These are phyloP conservation scores for Canis aureus DNA, from an alignment of 2,113 vertebrate genomes.

Conservation along the genomic window DNA sequence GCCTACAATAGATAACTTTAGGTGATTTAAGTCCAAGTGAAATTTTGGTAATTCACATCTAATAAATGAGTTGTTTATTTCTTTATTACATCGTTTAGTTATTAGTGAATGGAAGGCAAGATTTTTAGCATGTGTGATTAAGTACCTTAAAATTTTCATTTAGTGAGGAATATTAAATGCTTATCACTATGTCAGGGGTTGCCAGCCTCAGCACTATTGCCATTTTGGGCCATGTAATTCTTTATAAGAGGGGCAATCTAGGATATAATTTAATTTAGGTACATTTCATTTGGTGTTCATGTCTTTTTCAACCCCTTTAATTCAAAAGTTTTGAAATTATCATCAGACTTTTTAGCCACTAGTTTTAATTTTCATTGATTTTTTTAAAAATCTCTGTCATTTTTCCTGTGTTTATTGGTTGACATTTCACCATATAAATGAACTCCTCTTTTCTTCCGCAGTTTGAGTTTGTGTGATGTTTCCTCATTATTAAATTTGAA, in stretches of 20 bases:
- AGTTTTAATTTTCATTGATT: not conserved
- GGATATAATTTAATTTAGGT: not conserved
- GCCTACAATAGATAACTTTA: not conserved
- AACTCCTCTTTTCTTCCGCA: not conserved
- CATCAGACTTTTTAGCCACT: not conserved
- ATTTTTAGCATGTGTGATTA: slow-evolving; percentile 18
- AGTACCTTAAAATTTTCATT: not conserved
- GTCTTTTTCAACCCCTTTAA: slow-evolving; percentile 17
- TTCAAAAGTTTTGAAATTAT: not conserved
- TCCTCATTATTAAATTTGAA: not conserved
- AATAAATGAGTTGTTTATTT: not conserved
- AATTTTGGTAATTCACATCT: slow-evolving; percentile 11
- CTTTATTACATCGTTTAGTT: not conserved
- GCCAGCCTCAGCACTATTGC: not conserved
- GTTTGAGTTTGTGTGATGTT: not conserved
- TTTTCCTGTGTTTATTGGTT: slow-evolving; percentile 4
- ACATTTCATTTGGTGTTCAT: not conserved
- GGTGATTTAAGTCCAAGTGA: not conserved
- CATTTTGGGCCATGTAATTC: not conserved
- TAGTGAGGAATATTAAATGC: slow-evolving; percentile 4
- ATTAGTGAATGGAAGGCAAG: not conserved
- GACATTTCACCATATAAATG: not conserved
- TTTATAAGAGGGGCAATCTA: not conserved
- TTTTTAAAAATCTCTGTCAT: not conserved
- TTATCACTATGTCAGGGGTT: not conserved